These are phyloP conservation scores for Actinia equina DNA, from an alignment of 64 coral and sea anemone species.

Conservation along the genomic window DNA sequence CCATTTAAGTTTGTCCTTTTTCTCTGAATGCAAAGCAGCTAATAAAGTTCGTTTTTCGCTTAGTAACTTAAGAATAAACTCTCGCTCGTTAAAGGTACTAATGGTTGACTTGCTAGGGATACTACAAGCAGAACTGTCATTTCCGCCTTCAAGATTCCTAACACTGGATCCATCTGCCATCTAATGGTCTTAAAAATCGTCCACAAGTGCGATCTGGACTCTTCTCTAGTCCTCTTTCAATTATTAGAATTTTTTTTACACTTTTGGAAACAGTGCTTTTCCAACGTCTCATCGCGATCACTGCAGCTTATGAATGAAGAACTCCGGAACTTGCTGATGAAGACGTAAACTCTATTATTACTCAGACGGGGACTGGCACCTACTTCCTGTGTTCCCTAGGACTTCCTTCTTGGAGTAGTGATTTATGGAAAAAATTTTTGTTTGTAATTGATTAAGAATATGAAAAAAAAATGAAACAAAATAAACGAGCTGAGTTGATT, in stretches of 20 bases:
- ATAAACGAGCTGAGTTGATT: no score
- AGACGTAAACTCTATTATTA: constrained; percentile 7
- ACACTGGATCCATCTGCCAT: background rate
- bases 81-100: constrained; percentile 5
- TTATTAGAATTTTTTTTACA: background rate
- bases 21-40: constrained; percentile 8
- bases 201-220: no score
- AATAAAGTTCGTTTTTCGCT: constrained; percentile 26
- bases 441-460: no score
- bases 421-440: no score
- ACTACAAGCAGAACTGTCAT: background rate
- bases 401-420: no score
- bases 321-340: background rate
- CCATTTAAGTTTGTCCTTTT: constrained; percentile 14
- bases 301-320: background rate
- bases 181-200: background rate
- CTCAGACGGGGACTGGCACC: background rate
- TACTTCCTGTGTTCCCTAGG: background rate
- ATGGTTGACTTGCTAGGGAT: background rate
- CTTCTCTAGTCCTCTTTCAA: no score
- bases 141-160: background rate
- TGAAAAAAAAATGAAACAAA: no score
- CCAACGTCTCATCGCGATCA: constrained; percentile 1
- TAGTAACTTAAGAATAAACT: constrained; percentile 16
- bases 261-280: background rate